Evolutionary conservation across 2,888 invertebrate genomes (phyloP), one percentile per base, ranked within the genome.

Genomic region (Flabesymbios commensalis): DNA sequence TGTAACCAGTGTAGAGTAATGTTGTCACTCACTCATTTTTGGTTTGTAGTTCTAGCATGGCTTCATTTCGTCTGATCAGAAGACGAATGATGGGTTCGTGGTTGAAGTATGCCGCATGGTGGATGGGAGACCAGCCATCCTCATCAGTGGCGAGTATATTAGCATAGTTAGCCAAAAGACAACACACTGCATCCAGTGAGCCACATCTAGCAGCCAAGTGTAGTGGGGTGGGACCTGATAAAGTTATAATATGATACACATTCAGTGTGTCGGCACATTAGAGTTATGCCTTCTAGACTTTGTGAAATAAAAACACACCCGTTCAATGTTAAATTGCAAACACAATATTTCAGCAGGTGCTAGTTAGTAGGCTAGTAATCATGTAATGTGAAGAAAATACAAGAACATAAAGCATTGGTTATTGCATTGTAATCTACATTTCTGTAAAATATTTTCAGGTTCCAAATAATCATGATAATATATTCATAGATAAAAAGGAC

Each of bases 81-180:
- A 82, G 69, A 56, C 68, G 72, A 32, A 82, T 68, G 49, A 82
- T 71, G 2, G 76, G 72, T 43, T 72, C 73, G 64, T 83, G 79
- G 71, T 83, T 77, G 68, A 75, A 82, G 74, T 76, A 82, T 0
- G 82, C 78, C 3, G 82, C 82, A 56, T 79, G 75, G 64, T 83
- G 83, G 19, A 83, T 75, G 0, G 82, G 79, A 1, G 79, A 75
- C 83, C 82, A 83, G 48, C 83, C 83, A 57, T 79, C 75, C 43
- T 77, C 74, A 29, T 63, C 63, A n/a, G 51, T 49, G 10, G 31
- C 48, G 7, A 41, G 5, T n/a, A 57, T n/a, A 51, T 77, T 78
- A 48, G 80, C 80, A 66, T 73, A 75, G 68, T 77, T 60, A 17
- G 78, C 77, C 36, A 82, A 61, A 3, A 83, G 74, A 68, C 82